These are phyloP conservation scores for Plagiodera versicolora DNA, from an alignment of 2,888 invertebrate genomes.

Conservation along the genomic window DNA sequence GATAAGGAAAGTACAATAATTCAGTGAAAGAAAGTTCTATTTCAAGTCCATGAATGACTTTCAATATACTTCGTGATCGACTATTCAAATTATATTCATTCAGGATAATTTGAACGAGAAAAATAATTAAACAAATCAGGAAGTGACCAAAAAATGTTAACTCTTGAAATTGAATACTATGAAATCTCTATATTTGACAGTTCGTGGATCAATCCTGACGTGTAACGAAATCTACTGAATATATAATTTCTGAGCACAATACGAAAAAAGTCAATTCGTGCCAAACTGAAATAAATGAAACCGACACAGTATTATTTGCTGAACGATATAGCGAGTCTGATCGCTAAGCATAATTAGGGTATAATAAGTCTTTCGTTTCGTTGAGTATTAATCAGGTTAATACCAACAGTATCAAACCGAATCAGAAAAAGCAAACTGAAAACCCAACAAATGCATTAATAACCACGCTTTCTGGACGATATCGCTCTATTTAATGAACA, in stretches of 20 bases:
- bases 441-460: not conserved
- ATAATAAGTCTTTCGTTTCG: not conserved
- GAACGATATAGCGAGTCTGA: not conserved
- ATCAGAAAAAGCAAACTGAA: not conserved
- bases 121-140: too few relatives aligned
- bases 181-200: too few relatives aligned
- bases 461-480: conserved; percentile 1
- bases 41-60: too few relatives aligned
- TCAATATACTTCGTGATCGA: too few relatives aligned
- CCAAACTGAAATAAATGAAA: not conserved
- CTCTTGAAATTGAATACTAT: too few relatives aligned
- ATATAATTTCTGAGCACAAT: not conserved
- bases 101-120: too few relatives aligned
- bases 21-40: too few relatives aligned
- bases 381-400: not conserved
- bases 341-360: not conserved
- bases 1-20: too few relatives aligned
- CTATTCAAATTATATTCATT: too few relatives aligned
- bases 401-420: not conserved
- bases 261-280: not conserved
- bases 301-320: not conserved
- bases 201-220: too few relatives aligned
- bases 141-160: too few relatives aligned
- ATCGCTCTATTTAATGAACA: conserved; percentile 20
- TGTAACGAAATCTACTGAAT: not conserved